Evolutionary conservation across 2,113 vertebrate species (phyloP), one percentile per base, ranked within the genome.

Genomic region (Hippocampus barbouri): DNA sequence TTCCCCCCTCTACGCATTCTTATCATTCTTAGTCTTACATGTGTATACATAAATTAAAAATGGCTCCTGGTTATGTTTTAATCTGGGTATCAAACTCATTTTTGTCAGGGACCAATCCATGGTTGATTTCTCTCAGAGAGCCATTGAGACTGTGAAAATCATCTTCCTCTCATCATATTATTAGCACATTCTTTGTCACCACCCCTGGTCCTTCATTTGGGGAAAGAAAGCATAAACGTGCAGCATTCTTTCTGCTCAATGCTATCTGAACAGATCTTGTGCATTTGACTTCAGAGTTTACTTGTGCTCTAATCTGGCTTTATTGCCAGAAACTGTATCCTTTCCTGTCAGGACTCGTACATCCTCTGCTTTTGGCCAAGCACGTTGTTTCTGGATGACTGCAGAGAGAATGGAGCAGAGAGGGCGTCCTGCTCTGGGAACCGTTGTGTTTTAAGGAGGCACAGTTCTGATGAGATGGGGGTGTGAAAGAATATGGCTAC

Each of bases 401-500:
- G 82, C 75, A 83, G 81, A 76, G 75, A 73, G 78, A 79, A 84
- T 73, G 76, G 79, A 89, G 80, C 78, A 79, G 72, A 73, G 70
- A 84, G 74, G 75, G 77, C 40, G 70, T 82, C 81, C 72, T 70
- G 76, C 70, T 78, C 61, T 72, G 83, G 81, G 73, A 79, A 80
- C 64, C 64, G 73, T 79, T 83, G 54, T 82, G 54, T 82, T 41
- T 45, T 45, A 25, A 66, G 72, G 78, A 65, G 43, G 71, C 80
- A 85, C 76, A 76, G 78, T 82, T 79, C 66, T 72, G 73, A 69
- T 61, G 74, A 79, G 84, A 76, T 68, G 68, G 63, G 66, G 62
- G 60, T 72, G 73, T 70, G 72, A 72, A 57, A 67, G 70, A 75
- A 54, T 15, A 49, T 45, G 53, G 70, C 68, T 27, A 75, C 60